These are phyloP conservation scores for Laterallus jamaicensis DNA, from an alignment of 2,113 vertebrate genomes.

Conservation along the genomic window DNA sequence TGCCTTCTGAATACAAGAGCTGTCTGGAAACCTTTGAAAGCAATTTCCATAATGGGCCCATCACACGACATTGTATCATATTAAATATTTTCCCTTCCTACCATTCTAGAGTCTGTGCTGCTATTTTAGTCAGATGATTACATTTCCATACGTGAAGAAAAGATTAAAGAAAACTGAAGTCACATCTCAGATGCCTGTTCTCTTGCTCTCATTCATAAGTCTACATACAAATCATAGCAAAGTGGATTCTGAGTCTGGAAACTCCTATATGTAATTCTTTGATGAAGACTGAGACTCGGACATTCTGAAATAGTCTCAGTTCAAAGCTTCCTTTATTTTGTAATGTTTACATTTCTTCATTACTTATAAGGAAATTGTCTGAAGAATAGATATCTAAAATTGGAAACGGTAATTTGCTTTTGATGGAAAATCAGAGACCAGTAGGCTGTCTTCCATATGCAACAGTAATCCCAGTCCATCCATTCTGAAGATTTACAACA, in stretches of 20 bases:
- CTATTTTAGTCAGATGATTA: neutral
- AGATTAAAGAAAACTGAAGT: neutral
- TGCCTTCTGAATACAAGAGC: neutral
- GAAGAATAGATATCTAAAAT: conserved; percentile 34
- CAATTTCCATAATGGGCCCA: neutral
- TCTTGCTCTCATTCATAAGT: neutral
- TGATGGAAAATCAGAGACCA: conserved; percentile 36
- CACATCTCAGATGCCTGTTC: neutral
- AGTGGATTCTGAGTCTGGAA: neutral
- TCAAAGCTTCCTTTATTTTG: conserved; percentile 32
- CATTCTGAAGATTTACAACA: conserved; percentile 30
- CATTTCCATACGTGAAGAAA: neutral
- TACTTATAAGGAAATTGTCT: neutral
- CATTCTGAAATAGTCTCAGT: neutral
- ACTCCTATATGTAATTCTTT: neutral
- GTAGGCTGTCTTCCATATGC: conserved; percentile 16
- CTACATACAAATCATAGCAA: neutral
- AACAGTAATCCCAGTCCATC: conserved; percentile 12
- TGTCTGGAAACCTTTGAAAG: neutral
- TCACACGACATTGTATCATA: neutral
- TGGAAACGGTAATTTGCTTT: neutral
- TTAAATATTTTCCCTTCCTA: neutral
- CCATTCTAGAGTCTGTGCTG: neutral
- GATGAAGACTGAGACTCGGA: neutral
- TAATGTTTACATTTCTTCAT: conserved; percentile 4